Evolutionary conservation across 2,888 invertebrate species (phyloP), one percentile per base, ranked within the genome.

Genomic region (Drosophila engyochracea): DNA sequence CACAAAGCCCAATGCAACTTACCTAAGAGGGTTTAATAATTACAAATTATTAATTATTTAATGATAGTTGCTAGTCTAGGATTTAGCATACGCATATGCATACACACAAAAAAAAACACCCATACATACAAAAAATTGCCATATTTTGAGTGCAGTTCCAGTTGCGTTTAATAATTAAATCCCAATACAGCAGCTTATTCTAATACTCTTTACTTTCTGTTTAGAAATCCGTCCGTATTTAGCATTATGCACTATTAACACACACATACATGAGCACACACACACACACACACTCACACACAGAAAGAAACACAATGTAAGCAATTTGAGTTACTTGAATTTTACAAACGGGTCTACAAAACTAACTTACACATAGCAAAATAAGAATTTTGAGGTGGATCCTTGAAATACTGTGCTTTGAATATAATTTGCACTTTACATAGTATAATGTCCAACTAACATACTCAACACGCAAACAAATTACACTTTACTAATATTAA

Each of bases 161-260:
- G 63, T 70, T 87, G 58, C 61, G 67, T 79, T 80, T 4, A 44
- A 74, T 62, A 33, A 54, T 79, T 64, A 39, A n/a, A 53, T 39
- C 61, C 70, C 59, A 66, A 64, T 28, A 53, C 51, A 76, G 55
- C 61, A 69, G 76, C 79, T 79, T 79, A 58, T 79, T 79, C 62
- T 60, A 54, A 39, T 39, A 73, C 47, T 69, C 57, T 80, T 71
- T 76, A 66, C 79, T 86, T 90, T 89, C 74, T 74, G 81, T 90
- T 87, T 90, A 84, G 76, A 82, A 89, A 90, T 87, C 87, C 87
- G 87, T 87, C 87, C 87, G 87, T 85, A 87, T 70, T 90, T 89
- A 87, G 91, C 81, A 83, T 78, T 80, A 86, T 82, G 76, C 83
- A 85, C 78, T 44, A 57, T 33, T 65, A 49, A 73, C 55, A 61